Evolutionary conservation across 2,888 invertebrate genomes (phyloP), one percentile per base, ranked within the genome.

Genomic region (Epinotia brunnichana): DNA sequence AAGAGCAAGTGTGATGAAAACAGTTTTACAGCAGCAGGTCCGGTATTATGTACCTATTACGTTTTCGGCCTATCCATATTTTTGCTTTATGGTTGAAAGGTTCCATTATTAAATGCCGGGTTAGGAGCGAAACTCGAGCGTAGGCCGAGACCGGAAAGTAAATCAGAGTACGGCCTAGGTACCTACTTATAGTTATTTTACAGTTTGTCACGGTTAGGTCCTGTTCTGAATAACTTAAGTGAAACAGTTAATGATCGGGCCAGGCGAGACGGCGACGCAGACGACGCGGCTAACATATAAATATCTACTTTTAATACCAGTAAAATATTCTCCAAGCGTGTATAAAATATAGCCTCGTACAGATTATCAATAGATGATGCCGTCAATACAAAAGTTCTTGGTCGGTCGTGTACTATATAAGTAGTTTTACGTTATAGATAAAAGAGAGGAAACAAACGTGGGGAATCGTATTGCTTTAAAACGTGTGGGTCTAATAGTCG

Each of bases 271-370:
- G 35, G 44, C 17, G 35, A 17, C 5, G 57, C 39, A 19, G 44
- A n/a, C 21, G 59, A 17, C 39, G 56, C 56, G 29, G 62, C 57
- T 29, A 62, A 63, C 39, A 62, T 62, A 67, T 73, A 69, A 68
- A 62, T 56, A 54, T 69, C 62, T 70, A 73, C 66, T 41, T 56
- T 24, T 71, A 54, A 24, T 71, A 72, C 67, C 71, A 61, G 21
- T 67, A 60, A 72, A 72, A 41, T 72, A 72, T 72, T 61, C 53
- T 60, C 41, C 53, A 67, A 72, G 71, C 71, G 71, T 72, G 71
- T 72, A 72, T 61, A 72, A 72, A 72, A 67, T 71, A 61, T 72
- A 67, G 67, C 66, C 71, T 61, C 60, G 67, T 67, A 72, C 67
- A 60, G 56, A 64, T 15, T 53, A 48, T 60, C 39, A 51, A 24